Evolutionary conservation across 2,888 invertebrate species (phyloP), one percentile per base, ranked within the genome.

Genomic region (Epistrophe eligans): DNA sequence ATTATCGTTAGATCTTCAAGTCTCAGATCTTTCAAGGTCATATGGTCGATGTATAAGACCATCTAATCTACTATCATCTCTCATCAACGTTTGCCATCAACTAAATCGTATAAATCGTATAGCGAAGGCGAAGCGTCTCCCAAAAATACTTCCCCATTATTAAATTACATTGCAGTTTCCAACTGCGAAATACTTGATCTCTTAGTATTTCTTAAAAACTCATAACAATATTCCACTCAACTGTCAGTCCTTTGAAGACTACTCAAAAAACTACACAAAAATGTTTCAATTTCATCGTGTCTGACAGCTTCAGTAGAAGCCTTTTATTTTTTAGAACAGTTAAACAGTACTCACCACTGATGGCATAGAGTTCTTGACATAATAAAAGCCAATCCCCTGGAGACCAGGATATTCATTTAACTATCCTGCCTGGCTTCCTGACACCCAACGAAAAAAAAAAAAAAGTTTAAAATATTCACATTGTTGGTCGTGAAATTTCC

Each of bases 401-500:
- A 13, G 35, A 58, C 58, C 58, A 58, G 17, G 17, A 38, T 38
- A 58, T 57, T 32, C 35, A 58, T 58, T 58, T n/a, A 64, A 64
- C 11, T 32, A 32, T 32, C 0, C 32, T 45, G n/a, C 9, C 4
- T 43, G 17, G n/a, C 35, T 35, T 15, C 8, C 8, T 3, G 17
- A 17, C 17, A 17, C 4, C 32, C 38, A 58, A n/a, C n/a, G n/a
- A n/a, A n/a, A n/a, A n/a, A 32, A n/a, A 32, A 32, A 57, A 57
- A 58, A 3, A 35, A 35, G 24, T 43, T 62, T 1, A 43, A 15
- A 40, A 43, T 45, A 1, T 64, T 62, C n/a, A 62, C 24, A 62
- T 62, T 62, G 43, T 28, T 62, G 9, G 40, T 62, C 38, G 62
- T 62, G 24, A 62, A 62, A 62, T 24, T 32, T 64, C 28, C 28